A percentile compares a stretch with the other conserved stretches of the same genome.
These are phyloP conservation scores for Bergia puertoricense DNA, from an alignment of 92 coral and sea anemone genomes.

Conservation along the genomic window DNA sequence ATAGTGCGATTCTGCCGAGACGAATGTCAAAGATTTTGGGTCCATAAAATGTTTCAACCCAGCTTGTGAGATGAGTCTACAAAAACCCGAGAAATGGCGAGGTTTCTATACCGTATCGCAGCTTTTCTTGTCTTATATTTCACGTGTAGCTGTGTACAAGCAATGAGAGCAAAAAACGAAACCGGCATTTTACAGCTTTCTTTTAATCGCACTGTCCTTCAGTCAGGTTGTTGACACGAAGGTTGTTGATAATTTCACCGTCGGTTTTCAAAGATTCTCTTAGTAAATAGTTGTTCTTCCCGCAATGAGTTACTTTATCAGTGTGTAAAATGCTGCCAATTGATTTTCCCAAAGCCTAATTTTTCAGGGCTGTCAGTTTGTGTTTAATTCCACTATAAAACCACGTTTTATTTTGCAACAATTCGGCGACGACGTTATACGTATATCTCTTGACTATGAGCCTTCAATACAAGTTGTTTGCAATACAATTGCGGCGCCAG, in stretches of 20 bases:
- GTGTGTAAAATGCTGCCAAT: too few species aligned
- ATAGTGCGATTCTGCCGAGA: too few species aligned
- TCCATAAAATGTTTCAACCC: not conserved
- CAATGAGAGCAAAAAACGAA: too few species aligned
- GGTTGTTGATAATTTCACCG: too few species aligned
- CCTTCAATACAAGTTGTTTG: not conserved
- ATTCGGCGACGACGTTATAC: not conserved
- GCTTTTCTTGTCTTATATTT: not conserved
- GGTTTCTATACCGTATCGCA: too few species aligned
- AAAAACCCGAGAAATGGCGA: not conserved
- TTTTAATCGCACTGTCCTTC: not conserved
- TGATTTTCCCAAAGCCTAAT: too few species aligned
- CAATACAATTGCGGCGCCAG: not conserved
- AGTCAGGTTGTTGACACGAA: not conserved
- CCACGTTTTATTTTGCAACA: not conserved
- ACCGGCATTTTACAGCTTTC: not conserved
- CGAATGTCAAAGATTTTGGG: not conserved
- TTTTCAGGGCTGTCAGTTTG: too few species aligned
- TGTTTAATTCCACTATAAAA: too few species aligned
- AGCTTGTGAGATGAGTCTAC: not conserved
- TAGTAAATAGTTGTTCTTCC: too few species aligned
- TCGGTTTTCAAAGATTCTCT: too few species aligned
- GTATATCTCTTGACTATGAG: not conserved
- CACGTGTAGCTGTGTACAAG: not conserved
- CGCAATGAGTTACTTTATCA: too few species aligned